These are phyloP conservation scores for Latrodectus hesperus DNA, from an alignment of 2,888 invertebrate genomes.

Conservation along the genomic window DNA sequence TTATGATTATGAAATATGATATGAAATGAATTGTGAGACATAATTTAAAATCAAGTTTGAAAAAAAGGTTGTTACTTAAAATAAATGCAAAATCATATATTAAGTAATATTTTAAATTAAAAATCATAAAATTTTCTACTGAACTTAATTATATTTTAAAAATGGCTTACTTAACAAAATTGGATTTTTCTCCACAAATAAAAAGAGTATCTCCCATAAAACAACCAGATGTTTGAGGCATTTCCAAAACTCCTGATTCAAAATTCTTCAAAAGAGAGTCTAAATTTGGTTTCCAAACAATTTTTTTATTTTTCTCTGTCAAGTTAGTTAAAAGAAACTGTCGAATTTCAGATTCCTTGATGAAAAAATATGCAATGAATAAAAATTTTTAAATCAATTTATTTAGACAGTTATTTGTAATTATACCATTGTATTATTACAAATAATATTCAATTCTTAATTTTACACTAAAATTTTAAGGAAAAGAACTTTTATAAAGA, in stretches of 20 bases:
- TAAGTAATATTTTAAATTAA: no score
- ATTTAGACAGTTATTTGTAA: neutral
- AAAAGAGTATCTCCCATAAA: slow-evolving; percentile 86
- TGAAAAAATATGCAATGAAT: neutral
- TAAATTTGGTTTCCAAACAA: slow-evolving; percentile 88
- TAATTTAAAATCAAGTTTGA: no score
- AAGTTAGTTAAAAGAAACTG: slow-evolving; percentile 91
- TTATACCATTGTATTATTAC: neutral
- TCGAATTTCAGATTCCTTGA: slow-evolving; percentile 75
- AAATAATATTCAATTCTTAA: neutral
- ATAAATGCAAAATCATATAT: no score
- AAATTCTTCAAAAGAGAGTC: slow-evolving; percentile 82
- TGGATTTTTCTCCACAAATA: slow-evolving; percentile 83
- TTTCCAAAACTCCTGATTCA: slow-evolving; percentile 79
- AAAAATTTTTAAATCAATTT: neutral
- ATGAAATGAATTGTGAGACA: no score
- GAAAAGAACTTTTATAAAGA: no score
- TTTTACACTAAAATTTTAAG: neutral
- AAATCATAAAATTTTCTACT: no score
- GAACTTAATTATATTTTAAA: neutral
- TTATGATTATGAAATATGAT: no score
- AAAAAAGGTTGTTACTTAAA: no score
- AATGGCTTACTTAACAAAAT: slow-evolving; percentile 77
- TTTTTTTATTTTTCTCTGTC: slow-evolving; percentile 80
- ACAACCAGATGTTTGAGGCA: slow-evolving; percentile 78